Evolutionary conservation across 2,888 invertebrate species (phyloP), one percentile per base, ranked within the genome.

Genomic region (Thera obeliscata): DNA sequence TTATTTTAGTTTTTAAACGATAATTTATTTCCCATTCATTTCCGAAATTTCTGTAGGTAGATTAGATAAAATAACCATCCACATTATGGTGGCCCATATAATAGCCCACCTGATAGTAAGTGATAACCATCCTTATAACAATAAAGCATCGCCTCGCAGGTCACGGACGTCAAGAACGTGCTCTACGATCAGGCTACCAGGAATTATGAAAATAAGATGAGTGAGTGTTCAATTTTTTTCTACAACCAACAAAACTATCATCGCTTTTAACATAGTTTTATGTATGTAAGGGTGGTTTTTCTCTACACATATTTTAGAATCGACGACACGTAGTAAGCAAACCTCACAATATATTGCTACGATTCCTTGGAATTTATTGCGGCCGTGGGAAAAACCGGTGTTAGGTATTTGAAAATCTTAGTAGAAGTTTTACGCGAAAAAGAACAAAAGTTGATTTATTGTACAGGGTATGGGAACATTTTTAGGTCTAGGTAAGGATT

Each of bases 281-380:
- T 52, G 46, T 62, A n/a, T 54, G 58, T 66, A 74, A 76, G 76
- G 74, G 75, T 74, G 75, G 74, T 76, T 80, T 78, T 80, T 77
- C 77, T 79, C 77, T 77, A 77, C 79, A 79, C 81, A 78, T 81
- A 82, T 82, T 81, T 82, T 82, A 78, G 80, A 81, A 81, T 80
- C 79, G 78, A 81, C 78, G 82, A 79, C 81, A 81, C 80, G 82
- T 81, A 79, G 79, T 78, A 78, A 80, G 81, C 81, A 81, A 80
- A 79, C 82, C 76, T 77, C 74, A 70, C 73, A 77, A 81, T 81
- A 82, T 81, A 81, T 81, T 78, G 76, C 79, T 72, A 67, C 81
- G 79, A 81, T 82, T 80, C 79, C 75, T 73, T 70, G 67, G 73
- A 79, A 81, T 81, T 81, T 81, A 81, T 81, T 78, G 82, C 77